Conservation (phyloP, 2,797 vertebrate species). For the Enteromius viviparus region DNA sequence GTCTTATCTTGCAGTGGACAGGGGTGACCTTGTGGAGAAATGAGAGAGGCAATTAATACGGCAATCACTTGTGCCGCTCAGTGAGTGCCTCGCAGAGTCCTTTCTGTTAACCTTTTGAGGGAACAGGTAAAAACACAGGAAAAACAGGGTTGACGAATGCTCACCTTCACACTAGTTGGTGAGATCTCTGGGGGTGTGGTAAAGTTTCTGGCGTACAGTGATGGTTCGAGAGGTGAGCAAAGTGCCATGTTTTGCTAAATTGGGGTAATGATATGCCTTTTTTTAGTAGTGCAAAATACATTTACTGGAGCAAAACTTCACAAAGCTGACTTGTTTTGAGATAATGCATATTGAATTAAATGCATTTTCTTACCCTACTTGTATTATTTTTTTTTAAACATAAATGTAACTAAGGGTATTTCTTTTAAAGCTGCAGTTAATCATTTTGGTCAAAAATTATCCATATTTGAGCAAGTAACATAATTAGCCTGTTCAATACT, state of each 20-base stretch:
- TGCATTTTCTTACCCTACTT: neutral
- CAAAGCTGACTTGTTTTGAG: neutral
- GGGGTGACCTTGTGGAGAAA: conserved; percentile 76
- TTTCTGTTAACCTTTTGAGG: conserved; percentile 79
- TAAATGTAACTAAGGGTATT: no score
- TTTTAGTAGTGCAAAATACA: neutral
- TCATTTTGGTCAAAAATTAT: no score
- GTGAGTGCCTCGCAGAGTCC: conserved; percentile 77
- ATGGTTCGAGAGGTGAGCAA: neutral
- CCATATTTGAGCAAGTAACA: no score
- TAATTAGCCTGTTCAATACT: no score
- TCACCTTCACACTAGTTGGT: conserved; percentile 21
- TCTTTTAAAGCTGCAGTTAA: no score
- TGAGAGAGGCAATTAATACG: conserved; percentile 84
- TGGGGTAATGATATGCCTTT: neutral
- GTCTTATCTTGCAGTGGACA: conserved; percentile 69
- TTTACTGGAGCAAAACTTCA: neutral
- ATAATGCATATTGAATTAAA: neutral
- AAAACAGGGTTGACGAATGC: conserved; percentile 40
- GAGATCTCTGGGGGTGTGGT: conserved; percentile 20
- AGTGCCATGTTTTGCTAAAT: neutral
- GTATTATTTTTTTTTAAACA: no score
- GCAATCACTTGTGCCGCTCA: conserved; percentile 81
- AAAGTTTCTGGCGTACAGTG: neutral
- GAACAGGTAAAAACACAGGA: conserved; percentile 50